Percentiles rank a stretch among this genome's conserved stretches.
These are phyloP conservation scores for Ditylenchus dipsaci DNA, from an alignment of 1,140 invertebrate genomes.

Conservation along the genomic window DNA sequence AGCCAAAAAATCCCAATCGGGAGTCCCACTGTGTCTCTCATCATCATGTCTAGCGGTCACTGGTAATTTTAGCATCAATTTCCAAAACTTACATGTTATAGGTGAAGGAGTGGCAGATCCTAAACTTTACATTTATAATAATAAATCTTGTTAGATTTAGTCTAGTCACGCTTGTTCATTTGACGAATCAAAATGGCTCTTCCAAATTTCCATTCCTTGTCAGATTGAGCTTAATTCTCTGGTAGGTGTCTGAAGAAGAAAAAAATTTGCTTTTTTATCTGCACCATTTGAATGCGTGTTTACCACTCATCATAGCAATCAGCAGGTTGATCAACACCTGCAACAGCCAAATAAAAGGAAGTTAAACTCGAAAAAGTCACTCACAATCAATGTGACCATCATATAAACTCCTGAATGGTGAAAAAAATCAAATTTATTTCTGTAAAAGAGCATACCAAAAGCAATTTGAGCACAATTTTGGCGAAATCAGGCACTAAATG, in stretches of 20 bases:
- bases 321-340: conserved; percentile 82
- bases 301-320: conserved; percentile 87
- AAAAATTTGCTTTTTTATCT: neutral
- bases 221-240: conserved; percentile 96
- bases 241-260: conserved; percentile 81
- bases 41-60: too few relatives aligned
- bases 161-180: conserved; percentile 73
- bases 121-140: conserved; percentile 7
- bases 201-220: conserved; percentile 99
- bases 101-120: conserved; percentile 93
- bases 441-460: conserved; percentile 66
- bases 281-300: neutral
- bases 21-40: too few relatives aligned
- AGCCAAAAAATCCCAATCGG: too few relatives aligned
- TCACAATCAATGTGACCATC: conserved; percentile 89
- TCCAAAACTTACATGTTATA: conserved; percentile 67
- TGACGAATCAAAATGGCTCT: conserved; percentile 94
- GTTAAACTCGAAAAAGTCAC: conserved; percentile 3
- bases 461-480: conserved; percentile 61
- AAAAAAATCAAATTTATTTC: too few relatives aligned
- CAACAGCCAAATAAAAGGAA: conserved; percentile 15
- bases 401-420: conserved; percentile 75
- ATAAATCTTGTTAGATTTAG: neutral
- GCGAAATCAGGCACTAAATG: conserved; percentile 63
- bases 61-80: too few relatives aligned